Conservation (phyloP, 2,888 invertebrate species). For the Drosophila hawaiiensis region DNA sequence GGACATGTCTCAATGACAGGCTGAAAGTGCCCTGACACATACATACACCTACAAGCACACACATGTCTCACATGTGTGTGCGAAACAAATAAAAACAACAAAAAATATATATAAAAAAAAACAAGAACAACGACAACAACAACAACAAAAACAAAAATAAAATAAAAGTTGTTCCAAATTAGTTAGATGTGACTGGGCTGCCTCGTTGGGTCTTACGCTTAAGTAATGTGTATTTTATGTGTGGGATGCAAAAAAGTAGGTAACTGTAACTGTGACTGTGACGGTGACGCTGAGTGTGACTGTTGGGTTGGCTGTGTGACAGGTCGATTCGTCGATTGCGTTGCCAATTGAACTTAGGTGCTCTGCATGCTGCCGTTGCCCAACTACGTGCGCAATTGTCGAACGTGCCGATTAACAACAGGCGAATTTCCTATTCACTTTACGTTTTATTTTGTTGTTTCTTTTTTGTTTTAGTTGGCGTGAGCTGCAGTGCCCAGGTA, state of each 20-base stretch:
- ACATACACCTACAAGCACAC: conserved; percentile 23
- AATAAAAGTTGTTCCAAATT: conserved; percentile 78
- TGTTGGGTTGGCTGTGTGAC: conserved; percentile 24
- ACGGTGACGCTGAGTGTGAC: conserved; percentile 14
- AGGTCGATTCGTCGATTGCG: conserved; percentile 53
- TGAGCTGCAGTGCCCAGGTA: conserved; percentile 32
- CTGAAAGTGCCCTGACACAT: conserved; percentile 70
- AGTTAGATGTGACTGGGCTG: conserved; percentile 79
- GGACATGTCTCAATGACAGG: conserved; percentile 80
- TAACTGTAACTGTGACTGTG: conserved; percentile 55
- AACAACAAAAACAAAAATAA: conserved; percentile 14
- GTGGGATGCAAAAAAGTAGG: conserved; percentile 69
- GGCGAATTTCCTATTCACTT: conserved; percentile 48
- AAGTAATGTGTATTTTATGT: conserved; percentile 81
- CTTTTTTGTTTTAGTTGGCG: conserved; percentile 14
- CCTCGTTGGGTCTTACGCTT: conserved; percentile 71
- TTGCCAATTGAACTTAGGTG: conserved; percentile 68
- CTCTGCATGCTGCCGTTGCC: conserved; percentile 44
- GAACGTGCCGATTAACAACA: conserved; percentile 77
- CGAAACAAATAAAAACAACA: conserved; percentile 30
- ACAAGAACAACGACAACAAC: background rate
- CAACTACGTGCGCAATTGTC: conserved; percentile 76
- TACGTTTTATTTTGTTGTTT: background rate
- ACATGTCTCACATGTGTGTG: conserved; percentile 51
- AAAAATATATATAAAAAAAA: conserved; percentile 1